These are phyloP conservation scores for Pangasius sanitwongsei DNA, from an alignment of 2,797 vertebrate species.

Conservation along the genomic window DNA sequence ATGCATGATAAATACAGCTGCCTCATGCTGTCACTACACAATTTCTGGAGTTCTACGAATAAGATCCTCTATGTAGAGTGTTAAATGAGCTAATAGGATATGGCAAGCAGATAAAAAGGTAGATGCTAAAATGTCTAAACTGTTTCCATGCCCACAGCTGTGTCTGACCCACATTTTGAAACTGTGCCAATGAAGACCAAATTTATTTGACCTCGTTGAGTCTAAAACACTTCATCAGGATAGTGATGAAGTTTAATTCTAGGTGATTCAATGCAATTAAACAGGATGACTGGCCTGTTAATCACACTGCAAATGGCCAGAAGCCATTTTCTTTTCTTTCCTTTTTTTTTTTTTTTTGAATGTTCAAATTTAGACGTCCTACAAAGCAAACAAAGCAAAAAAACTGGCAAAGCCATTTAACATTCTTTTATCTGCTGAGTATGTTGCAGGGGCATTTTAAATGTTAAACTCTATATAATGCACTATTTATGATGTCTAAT, in stretches of 20 bases:
- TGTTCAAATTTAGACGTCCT: background rate
- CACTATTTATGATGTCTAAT: slow-evolving; percentile 5
- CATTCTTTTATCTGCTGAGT: background rate
- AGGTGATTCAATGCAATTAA: slow-evolving; percentile 18
- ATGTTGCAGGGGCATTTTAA: background rate
- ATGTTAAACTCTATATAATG: background rate
- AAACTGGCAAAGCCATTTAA: background rate
- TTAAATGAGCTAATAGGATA: slow-evolving; percentile 29
- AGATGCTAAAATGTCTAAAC: slow-evolving; percentile 40
- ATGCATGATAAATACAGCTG: background rate
- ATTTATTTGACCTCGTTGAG: slow-evolving; percentile 45
- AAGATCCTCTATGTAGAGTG: background rate
- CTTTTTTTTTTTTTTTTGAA: background rate
- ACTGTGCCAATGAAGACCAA: slow-evolving; percentile 38
- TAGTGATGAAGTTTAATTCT: slow-evolving; percentile 23
- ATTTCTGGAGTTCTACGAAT: background rate
- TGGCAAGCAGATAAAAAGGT: slow-evolving; percentile 9
- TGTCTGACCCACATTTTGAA: slow-evolving; percentile 56
- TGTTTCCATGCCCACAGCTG: slow-evolving; percentile 46
- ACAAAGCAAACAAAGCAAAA: background rate
- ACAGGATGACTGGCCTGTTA: background rate
- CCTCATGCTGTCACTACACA: background rate
- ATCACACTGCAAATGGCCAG: slow-evolving; percentile 11
- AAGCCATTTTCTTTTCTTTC: background rate
- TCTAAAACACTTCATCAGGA: slow-evolving; percentile 27